Evolutionary conservation across 2,888 invertebrate genomes (phyloP).

Genomic region (Pegoplata infirma): DNA sequence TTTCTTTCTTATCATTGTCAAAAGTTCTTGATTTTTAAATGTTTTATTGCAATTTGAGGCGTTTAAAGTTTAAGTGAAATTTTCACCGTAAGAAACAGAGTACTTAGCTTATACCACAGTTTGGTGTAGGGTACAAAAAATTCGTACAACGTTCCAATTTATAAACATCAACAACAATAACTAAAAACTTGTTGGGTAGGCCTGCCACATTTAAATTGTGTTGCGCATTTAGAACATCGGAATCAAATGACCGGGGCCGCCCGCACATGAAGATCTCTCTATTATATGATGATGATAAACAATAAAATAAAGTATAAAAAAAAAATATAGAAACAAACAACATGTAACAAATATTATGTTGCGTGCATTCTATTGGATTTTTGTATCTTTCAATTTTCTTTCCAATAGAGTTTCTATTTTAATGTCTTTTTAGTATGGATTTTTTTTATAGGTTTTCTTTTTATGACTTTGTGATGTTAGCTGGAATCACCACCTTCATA

Average conservation of each 20-base stretch:
- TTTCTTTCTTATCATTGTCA: no score
- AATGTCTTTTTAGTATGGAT: background rate
- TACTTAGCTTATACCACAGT: no score
- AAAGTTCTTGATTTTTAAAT: no score
- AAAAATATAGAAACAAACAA: conserved; percentile 13
- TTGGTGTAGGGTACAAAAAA: no score
- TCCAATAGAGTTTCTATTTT: background rate
- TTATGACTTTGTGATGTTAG: conserved; percentile 46
- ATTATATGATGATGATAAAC: conserved; percentile 25
- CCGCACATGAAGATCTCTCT: conserved; percentile 52
- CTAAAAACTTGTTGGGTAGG: conserved; percentile 12
- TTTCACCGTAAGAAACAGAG: no score
- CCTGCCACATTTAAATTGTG: background rate
- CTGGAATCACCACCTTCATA: conserved; percentile 25
- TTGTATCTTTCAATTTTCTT: background rate
- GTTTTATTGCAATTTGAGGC: no score
- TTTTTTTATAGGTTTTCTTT: conserved; percentile 26
- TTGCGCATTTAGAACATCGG: conserved; percentile 7
- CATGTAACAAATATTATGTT: conserved; percentile 41
- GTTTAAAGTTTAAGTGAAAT: no score
- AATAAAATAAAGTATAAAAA: no score
- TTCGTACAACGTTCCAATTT: no score
- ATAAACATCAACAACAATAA: no score
- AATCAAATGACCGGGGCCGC: conserved; percentile 16
- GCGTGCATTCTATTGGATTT: conserved; percentile 40